phyloP scores from a whole-genome alignment of 1,140 invertebrate species.

The Trachymyrmex cornetzi region DNA sequence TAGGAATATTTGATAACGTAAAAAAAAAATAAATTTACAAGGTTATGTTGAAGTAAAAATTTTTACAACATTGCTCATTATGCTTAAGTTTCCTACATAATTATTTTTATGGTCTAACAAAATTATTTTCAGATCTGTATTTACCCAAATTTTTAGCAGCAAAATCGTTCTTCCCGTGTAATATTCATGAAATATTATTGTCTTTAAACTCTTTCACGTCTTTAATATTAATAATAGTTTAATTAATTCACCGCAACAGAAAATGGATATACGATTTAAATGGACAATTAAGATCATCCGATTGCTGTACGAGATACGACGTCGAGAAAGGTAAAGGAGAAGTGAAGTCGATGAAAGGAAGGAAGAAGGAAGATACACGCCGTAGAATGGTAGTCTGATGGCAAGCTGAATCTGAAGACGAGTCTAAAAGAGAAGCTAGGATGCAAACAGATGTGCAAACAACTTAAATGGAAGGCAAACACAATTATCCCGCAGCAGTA shows the following conservation, averaged over 20 bases:
- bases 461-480: slow-evolving; percentile 85
- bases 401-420: slow-evolving; percentile 62
- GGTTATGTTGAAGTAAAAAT: too few species aligned
- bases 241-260: background rate
- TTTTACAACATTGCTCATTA: too few species aligned
- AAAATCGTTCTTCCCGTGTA: background rate
- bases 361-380: slow-evolving; percentile 3
- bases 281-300: slow-evolving; percentile 37
- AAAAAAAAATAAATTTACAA: too few species aligned
- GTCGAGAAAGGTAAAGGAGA: slow-evolving; percentile 10
- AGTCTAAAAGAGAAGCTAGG: slow-evolving; percentile 59
- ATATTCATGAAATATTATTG: slow-evolving; percentile 9
- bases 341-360: background rate
- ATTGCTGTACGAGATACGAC: background rate
- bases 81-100: too few species aligned
- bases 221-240: slow-evolving; percentile 17
- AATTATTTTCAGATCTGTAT: too few species aligned
- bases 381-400: slow-evolving; percentile 54
- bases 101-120: too few species aligned
- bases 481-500: slow-evolving; percentile 79
- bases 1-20: background rate
- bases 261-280: slow-evolving; percentile 41
- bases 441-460: slow-evolving; percentile 82
- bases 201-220: background rate
- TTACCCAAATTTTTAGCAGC: too few species aligned